phyloP scores from a whole-genome alignment of 2,113 vertebrate species.

The Nothocercus julius region DNA sequence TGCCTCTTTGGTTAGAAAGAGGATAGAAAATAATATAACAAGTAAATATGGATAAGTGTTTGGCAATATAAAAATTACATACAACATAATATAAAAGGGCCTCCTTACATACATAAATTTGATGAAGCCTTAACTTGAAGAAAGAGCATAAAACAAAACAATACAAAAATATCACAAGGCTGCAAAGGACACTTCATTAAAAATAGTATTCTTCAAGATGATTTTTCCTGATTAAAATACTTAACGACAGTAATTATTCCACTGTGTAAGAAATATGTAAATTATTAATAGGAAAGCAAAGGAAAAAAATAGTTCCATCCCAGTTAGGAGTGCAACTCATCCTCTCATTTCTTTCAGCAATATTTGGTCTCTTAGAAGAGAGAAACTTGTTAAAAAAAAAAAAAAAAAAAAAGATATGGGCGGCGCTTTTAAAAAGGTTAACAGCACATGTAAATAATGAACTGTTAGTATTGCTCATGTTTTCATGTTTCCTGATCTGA shows the following conservation, averaged over 20 bases:
- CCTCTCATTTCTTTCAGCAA: not conserved
- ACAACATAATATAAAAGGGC: not conserved
- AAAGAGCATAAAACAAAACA: not conserved
- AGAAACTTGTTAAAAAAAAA: not conserved
- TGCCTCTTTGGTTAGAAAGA: slow-evolving; percentile 38
- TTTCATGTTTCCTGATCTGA: not conserved
- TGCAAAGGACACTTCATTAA: not conserved
- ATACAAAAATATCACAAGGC: not conserved
- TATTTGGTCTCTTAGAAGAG: not conserved
- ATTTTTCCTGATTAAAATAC: not conserved
- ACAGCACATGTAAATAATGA: not conserved
- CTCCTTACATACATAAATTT: not conserved
- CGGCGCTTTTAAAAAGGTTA: not conserved
- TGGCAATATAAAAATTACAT: not conserved
- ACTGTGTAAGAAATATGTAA: not conserved
- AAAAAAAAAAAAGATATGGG: too few relatives aligned
- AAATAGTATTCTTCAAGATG: not conserved
- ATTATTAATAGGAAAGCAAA: not conserved
- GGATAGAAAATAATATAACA: not conserved
- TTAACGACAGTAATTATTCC: not conserved
- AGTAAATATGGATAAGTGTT: not conserved
- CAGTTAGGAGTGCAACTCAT: not conserved
- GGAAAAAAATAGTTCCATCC: not conserved
- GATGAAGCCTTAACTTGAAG: not conserved
- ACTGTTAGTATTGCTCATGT: not conserved